phyloP scores from a whole-genome alignment of 2,888 invertebrate species.

The Apeira syringaria region DNA sequence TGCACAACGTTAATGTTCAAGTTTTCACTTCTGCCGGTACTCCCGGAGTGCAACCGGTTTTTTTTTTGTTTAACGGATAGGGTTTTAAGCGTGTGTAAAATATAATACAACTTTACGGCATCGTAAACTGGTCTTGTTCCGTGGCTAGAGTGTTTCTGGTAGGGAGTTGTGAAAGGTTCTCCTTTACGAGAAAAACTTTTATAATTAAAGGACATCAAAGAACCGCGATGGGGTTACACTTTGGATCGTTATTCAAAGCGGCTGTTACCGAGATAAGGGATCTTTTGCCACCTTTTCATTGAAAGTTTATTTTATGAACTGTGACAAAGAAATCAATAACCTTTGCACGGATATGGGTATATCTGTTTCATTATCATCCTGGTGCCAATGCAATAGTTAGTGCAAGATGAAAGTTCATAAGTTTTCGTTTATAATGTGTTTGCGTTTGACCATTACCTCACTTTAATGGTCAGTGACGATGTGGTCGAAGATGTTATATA shows the following conservation, averaged over 20 bases:
- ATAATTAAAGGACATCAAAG: conserved; percentile 82
- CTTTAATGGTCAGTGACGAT: too few relatives aligned
- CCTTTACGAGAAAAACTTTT: conserved; percentile 76
- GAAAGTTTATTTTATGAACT: conserved; percentile 72
- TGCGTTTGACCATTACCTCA: too few relatives aligned
- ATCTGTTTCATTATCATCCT: too few relatives aligned
- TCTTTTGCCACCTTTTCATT: conserved; percentile 70
- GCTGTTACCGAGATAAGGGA: conserved; percentile 73
- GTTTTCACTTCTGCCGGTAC: too few relatives aligned
- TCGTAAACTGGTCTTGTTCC: conserved; percentile 39
- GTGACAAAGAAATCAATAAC: conserved; percentile 59
- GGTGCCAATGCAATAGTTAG: too few relatives aligned
- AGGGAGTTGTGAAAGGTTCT: conserved; percentile 56
- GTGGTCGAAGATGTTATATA: too few relatives aligned
- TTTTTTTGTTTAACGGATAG: conserved; percentile 5
- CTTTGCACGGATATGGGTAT: conserved; percentile 2
- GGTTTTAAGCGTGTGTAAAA: conserved; percentile 14
- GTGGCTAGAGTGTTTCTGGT: conserved; percentile 44
- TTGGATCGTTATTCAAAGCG: conserved; percentile 78
- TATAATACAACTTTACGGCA: conserved; percentile 28
- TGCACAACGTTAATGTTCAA: too few relatives aligned
- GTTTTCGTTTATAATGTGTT: too few relatives aligned
- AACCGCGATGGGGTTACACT: conserved; percentile 77
- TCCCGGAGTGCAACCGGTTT: too few relatives aligned
- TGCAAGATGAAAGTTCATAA: too few relatives aligned